Base-by-base conservation (phyloP, 2,113 vertebrate genomes). In the Daphoenositta chrysoptera region DNA sequence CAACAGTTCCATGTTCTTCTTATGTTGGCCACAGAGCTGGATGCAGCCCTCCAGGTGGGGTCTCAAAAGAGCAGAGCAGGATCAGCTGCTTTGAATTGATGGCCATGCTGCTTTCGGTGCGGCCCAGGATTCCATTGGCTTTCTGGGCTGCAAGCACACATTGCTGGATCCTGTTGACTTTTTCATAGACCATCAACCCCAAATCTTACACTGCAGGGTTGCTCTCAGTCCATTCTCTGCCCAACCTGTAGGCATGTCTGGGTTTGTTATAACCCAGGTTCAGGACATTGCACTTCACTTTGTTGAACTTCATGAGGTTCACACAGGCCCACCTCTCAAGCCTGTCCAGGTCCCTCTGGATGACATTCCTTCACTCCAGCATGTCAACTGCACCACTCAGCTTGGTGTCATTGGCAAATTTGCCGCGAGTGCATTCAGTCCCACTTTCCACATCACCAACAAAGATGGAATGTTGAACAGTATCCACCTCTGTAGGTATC, bases 81-180 rank as follows among this genome's bases (percentile, higher is more conserved):
- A 40, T 35, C 20, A n/a, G 1, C 23, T 51, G 22, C 27, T 33
- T 24, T 33, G 22, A 31, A 18, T 21, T 47, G 26, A 45, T 50
- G 33, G 27, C 10, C 27, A 24, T 0, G 0, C 4, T 28, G 12
- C 12, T 44, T 37, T 65, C 44, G 44, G 33, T 44, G 37, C 51
- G 51, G 22, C 31, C 17, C 27, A 65, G 10, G 37, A 58, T 51
- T n/a, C 11, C 18, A 2, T 0, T 24, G 27, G 8, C 27, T 33
- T 57, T 51, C 44, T 73, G 60, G 10, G 19, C 15, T 31, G 14
- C 5, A 44, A 39, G 31, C 0, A 1, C 33, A 39, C 6, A 37
- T 7, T 37, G 15, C 14, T 11, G 10, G 10, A 8, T 37, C 44
- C 33, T n/a, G 33, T 4, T 58, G 44, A 51, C 13, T 11, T 65